Evolutionary conservation across 2,797 vertebrate species (phyloP).

Genomic region (Galagoides demidoff): DNA sequence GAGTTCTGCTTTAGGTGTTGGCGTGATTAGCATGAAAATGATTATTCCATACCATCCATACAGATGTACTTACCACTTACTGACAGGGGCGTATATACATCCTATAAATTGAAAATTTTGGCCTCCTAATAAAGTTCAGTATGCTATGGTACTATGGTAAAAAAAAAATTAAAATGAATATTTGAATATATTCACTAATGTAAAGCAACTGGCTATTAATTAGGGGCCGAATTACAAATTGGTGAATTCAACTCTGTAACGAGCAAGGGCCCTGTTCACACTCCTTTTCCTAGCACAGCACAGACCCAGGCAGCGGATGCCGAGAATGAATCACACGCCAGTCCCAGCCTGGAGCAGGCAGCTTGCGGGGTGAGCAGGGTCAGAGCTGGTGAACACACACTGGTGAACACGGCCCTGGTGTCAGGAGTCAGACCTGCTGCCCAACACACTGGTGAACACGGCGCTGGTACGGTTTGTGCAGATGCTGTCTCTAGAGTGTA

Average conservation of each 20-base stretch:
- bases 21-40: not conserved
- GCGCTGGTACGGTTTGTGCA: not conserved
- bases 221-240: not conserved
- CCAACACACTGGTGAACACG: not conserved
- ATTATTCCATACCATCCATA: not conserved
- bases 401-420: too few species aligned
- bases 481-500: not conserved
- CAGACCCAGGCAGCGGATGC: rapidly evolving
- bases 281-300: not conserved
- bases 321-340: not conserved
- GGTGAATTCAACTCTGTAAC: not conserved
- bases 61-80: not conserved
- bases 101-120: not conserved
- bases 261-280: not conserved
- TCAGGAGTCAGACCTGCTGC: not conserved
- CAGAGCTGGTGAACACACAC: too few species aligned
- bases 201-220: not conserved
- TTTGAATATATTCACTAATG: not conserved
- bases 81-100: not conserved
- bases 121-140: too few species aligned
- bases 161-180: not conserved
- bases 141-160: not conserved
- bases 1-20: not conserved
- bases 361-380: too few species aligned
- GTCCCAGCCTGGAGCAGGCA: not conserved